Base-by-base conservation (phyloP, 2,797 vertebrate genomes). In the Falco rusticolus region DNA sequence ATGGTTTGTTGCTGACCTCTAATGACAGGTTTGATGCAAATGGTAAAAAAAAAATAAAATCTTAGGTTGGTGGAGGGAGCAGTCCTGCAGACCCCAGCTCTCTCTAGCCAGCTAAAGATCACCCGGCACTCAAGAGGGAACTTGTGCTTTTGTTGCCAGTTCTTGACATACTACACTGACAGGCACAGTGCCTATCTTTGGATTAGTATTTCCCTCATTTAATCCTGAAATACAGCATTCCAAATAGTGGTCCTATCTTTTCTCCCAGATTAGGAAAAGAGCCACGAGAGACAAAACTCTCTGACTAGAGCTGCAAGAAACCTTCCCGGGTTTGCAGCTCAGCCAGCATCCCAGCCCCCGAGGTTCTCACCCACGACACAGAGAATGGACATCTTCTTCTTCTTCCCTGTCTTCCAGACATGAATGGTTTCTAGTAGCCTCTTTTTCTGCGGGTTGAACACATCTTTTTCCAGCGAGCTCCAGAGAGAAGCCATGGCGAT, bases 331-430 rank as follows among this genome's bases (percentile, higher is more conserved):
- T 53, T 47, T 75, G 56, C 50, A 51, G 16, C 53, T 60, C 56
- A 34, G 5, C 9, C 63, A 10, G 5, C 21, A 16, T 29, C 37
- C 41, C 43, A 13, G 10, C 7, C 41, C 29, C 6, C 0, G 0
- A 5, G 22, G 4, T 28, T 65, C 92, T 95, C 71, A 97, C 97
- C 95, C 74, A 81, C 65, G 4, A 95, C 22, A n/a, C 97, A 97
- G 43, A 97, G 94, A 21, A 97, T 33, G 59, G 90, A 90, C 74
- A 70, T 93, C 71, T 95, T 97, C 83, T 84, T 97, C 76, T 93
- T 97, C 90, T 75, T 96, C 82, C 96, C 91, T 1, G 86, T 77
- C 83, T 96, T 97, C 96, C 97, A 97, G 64, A 96, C 97, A 34
- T 5, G 13, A 34, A 93, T 8, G 1, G 78, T 78, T 43, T 94